Conservation (phyloP, 2,888 invertebrate species). For the Ophion slaviceki region DNA sequence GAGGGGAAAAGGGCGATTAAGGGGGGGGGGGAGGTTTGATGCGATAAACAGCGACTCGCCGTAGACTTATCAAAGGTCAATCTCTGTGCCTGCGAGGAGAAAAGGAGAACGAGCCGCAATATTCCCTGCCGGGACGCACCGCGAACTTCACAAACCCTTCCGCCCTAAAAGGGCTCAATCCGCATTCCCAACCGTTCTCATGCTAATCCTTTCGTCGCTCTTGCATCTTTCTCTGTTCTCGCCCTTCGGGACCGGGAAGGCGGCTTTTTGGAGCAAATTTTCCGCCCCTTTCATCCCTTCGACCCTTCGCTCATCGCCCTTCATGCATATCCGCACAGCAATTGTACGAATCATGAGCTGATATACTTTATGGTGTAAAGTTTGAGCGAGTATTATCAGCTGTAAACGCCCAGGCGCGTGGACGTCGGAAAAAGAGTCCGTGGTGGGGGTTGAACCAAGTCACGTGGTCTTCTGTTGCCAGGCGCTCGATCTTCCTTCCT, state of each 20-base stretch:
- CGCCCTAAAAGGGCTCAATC: slow-evolving; percentile 17
- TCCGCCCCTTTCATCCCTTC: background rate
- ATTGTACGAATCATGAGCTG: background rate
- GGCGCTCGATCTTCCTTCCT: slow-evolving; percentile 2
- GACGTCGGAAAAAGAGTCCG: slow-evolving; percentile 16
- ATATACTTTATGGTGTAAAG: slow-evolving; percentile 30
- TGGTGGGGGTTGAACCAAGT: slow-evolving; percentile 35
- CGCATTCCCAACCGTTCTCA: slow-evolving; percentile 37
- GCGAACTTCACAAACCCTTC: slow-evolving; percentile 3
- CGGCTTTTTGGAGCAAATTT: slow-evolving; percentile 29
- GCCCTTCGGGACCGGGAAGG: background rate
- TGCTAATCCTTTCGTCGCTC: slow-evolving; percentile 63
- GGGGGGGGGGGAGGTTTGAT: slow-evolving; percentile 7
- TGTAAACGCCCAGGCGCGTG: slow-evolving; percentile 28
- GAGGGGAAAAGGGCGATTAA: slow-evolving; percentile 19
- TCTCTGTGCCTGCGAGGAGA: slow-evolving; percentile 27
- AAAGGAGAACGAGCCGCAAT: background rate
- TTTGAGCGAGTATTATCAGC: slow-evolving; percentile 43
- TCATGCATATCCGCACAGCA: background rate
- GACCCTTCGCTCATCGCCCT: background rate
- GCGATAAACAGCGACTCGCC: slow-evolving; percentile 21
- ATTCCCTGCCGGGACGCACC: slow-evolving; percentile 33
- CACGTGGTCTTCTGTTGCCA: slow-evolving; percentile 19
- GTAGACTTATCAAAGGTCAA: slow-evolving; percentile 53
- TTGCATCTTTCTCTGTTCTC: slow-evolving; percentile 5